Evolutionary conservation across 2,113 vertebrate species (phyloP).

Genomic region (Mirza zaza): DNA sequence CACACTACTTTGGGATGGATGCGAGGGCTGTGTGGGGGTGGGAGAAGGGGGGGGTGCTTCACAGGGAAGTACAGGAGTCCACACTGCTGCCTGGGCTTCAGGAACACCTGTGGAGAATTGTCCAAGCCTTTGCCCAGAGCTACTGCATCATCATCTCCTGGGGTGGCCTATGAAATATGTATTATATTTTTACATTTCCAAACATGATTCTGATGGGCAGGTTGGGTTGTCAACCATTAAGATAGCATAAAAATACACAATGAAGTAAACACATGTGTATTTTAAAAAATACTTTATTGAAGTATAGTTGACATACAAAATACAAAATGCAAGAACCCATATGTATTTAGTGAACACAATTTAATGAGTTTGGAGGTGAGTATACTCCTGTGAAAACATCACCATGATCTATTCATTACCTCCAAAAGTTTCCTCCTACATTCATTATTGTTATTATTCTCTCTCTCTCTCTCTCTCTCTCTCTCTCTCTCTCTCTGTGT

Average conservation of each 20-base stretch:
- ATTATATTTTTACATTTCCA: not conserved
- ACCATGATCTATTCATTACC: not conserved
- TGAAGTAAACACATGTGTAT: not conserved
- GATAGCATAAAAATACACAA: not conserved
- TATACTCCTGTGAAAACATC: not conserved
- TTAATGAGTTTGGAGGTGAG: not conserved
- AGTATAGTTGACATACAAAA: not conserved
- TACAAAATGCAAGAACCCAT: not conserved
- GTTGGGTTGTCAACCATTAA: not conserved
- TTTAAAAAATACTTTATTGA: not conserved
- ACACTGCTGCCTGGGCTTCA: not conserved
- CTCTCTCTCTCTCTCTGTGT: too few species aligned
- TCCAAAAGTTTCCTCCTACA: not conserved
- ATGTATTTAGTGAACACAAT: not conserved
- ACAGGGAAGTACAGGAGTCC: not conserved
- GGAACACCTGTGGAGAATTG: not conserved
- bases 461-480: too few species aligned
- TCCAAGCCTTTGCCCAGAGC: not conserved
- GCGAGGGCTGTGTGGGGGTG: not conserved
- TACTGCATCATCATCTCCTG: not conserved
- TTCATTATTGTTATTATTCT: not conserved
- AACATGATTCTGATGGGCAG: not conserved
- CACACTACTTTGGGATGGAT: not conserved
- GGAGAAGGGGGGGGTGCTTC: not conserved
- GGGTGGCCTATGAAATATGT: not conserved